Evolutionary conservation across 2,113 vertebrate genomes (phyloP), one percentile per base, ranked within the genome.

Genomic region (Amphilophus citrinellus): DNA sequence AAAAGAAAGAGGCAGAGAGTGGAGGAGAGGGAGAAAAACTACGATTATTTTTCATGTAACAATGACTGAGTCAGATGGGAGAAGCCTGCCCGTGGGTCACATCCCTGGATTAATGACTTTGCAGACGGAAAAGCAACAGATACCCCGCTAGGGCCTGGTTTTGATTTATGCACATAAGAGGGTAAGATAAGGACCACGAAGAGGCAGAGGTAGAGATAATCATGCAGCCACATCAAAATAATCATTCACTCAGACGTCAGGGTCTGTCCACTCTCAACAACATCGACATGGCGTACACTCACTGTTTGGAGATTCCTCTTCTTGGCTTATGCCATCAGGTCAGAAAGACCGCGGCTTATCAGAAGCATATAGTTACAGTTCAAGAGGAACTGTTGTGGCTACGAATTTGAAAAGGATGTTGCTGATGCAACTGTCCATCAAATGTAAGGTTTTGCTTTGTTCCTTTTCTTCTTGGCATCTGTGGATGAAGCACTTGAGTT

Each of bases 101-200:
- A 87, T 90, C 80, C 82, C 50, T 77, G 83, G 87, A 82, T 93
- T 92, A 94, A 93, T 94, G 93, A 93, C 68, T 91, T 59, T 82
- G 77, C 88, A 90, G 86, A 84, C 35, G 60, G 86, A 79, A 47
- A 27, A 66, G 85, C 68, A 85, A 79, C 87, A 89, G 84, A 87
- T 86, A 90, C 65, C 78, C 60, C 60, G 87, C 89, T 86, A 76
- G 73, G 66, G 71, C 87, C 58, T 3, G 81, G 76, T 86, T 93
- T 87, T 94, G 92, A 93, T 92, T 91, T 76, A 93, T 88, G 75
- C 83, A 84, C 87, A 92, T 71, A 61, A 92, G 80, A 83, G 79
- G 77, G 20, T 58, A 3, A 61, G 61, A 82, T 63, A 11, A 47
- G 63, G 81, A 86, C 56, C 32, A 17, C 27, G 66, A 76, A 27